Conservation (phyloP, 2,797 vertebrate genomes). For the Natrix natrix region DNA sequence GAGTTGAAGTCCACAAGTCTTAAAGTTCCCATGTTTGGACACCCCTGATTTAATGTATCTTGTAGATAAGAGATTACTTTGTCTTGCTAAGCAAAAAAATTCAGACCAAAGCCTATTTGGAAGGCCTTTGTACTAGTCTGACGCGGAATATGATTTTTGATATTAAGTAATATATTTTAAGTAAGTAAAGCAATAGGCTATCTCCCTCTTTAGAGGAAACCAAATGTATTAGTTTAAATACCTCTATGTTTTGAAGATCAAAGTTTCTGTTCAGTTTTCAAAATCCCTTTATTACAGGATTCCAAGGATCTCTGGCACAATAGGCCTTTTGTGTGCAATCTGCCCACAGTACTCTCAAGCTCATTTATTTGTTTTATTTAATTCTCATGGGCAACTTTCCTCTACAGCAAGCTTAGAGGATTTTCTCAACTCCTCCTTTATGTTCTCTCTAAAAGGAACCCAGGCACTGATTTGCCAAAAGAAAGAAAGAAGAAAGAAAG, state of each 20-base stretch:
- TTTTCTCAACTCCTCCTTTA: conserved; percentile 36
- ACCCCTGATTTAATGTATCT: neutral
- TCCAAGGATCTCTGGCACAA: conserved; percentile 58
- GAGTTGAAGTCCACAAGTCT: too few relatives aligned
- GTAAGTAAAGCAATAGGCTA: neutral
- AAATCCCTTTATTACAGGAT: conserved; percentile 50
- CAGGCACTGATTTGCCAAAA: conserved; percentile 53
- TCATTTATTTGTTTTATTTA: conserved; percentile 67
- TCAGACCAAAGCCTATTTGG: conserved; percentile 35
- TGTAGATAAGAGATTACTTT: conserved; percentile 46
- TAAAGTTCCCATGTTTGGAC: too few relatives aligned
- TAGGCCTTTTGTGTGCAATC: conserved; percentile 66
- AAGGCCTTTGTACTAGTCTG: conserved; percentile 12
- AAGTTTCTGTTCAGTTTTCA: conserved; percentile 67
- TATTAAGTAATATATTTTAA: conserved; percentile 52
- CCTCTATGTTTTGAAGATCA: conserved; percentile 56
- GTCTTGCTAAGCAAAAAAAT: conserved; percentile 34
- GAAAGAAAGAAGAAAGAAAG: conserved; percentile 27
- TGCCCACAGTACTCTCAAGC: conserved; percentile 52
- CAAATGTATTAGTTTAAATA: conserved; percentile 61
- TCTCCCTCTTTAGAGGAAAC: conserved; percentile 35
- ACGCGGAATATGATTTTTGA: conserved; percentile 51
- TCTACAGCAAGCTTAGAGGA: conserved; percentile 42
- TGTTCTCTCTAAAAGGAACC: conserved; percentile 46
- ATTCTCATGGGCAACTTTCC: conserved; percentile 54